Conservation (phyloP, 2,113 vertebrate species). For the Leptobrachium ailaonicum region DNA sequence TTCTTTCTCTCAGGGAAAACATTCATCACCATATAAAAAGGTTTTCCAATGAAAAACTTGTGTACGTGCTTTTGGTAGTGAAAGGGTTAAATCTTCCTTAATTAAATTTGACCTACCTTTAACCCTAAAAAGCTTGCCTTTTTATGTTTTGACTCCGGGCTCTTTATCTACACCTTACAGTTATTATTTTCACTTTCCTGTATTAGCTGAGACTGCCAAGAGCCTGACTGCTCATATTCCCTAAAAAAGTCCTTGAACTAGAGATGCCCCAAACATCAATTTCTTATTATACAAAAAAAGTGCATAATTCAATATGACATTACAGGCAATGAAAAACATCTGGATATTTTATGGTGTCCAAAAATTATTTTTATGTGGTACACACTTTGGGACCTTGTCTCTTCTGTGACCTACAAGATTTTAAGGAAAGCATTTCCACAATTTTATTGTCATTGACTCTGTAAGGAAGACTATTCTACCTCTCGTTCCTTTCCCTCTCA, state of each 20-base stretch:
- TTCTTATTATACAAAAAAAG: slow-evolving; percentile 2
- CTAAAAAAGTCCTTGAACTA: background rate
- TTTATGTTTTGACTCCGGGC: too few relatives aligned
- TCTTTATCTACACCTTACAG: too few relatives aligned
- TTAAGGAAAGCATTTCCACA: slow-evolving; percentile 78
- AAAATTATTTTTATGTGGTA: slow-evolving; percentile 51
- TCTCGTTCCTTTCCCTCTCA: slow-evolving; percentile 70
- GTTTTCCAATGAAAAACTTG: too few relatives aligned
- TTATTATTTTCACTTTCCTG: too few relatives aligned
- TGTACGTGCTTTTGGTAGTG: too few relatives aligned
- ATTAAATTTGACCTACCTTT: too few relatives aligned
- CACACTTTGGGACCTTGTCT: slow-evolving; percentile 62
- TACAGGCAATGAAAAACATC: slow-evolving; percentile 54
- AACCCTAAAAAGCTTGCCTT: too few relatives aligned
- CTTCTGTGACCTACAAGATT: slow-evolving; percentile 80
- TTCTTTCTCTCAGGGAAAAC: too few relatives aligned
- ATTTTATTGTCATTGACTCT: slow-evolving; percentile 75
- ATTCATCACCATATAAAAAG: too few relatives aligned
- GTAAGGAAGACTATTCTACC: slow-evolving; percentile 77
- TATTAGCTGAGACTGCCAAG: too few relatives aligned
- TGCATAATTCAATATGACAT: slow-evolving; percentile 58
- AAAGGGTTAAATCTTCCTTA: too few relatives aligned
- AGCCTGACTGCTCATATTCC: too few relatives aligned
- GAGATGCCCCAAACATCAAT: background rate
- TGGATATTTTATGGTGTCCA: slow-evolving; percentile 55